Evolutionary conservation across 2,797 vertebrate genomes (phyloP), one percentile per base, ranked within the genome.

Genomic region (Craterocephalus amniculus): DNA sequence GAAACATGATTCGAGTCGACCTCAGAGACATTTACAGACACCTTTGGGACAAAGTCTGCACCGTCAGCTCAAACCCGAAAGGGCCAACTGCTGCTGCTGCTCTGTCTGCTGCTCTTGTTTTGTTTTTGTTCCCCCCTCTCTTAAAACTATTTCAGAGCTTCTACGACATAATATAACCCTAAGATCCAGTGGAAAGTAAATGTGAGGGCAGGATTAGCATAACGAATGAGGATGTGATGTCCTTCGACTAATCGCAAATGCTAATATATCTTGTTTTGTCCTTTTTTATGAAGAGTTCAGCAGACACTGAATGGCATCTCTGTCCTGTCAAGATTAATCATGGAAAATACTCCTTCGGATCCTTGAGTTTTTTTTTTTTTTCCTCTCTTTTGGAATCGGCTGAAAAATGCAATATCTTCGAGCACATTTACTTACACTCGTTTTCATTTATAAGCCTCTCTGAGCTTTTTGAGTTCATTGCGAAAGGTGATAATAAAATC

Each of bases 171-270:
- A 82, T 63, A 73, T 61, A 63, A 62, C 45, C 59, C 64, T 36
- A 24, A 83, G 85, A 85, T 83, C 76, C 78, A 85, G 74, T 49
- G 81, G 75, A 73, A 67, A 58, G 76, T 48, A 70, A 78, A 74
- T 70, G 73, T 79, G 84, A 88, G 36, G 6, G 69, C 29, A 63
- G 83, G 85, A 91, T 92, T 91, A 89, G 79, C 91, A 93, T 91
- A 87, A 61, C 40, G 49, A 91, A 90, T 80, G 76, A 92, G 75
- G 54, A 80, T 82, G 79, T 72, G 74, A 88, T 85, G 81, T 87
- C 80, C 78, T 88, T 80, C 89, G 89, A 91, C 85, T 91, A 86
- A 93, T 94, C 85, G 80, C 45, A 80, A 83, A 94, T 93, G 90
- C 80, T 88, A 93, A 94, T 93, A 76, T 89, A 91, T 89, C 85